phyloP scores from a whole-genome alignment of 2,113 vertebrate genomes.

The Trinectes maculatus region DNA sequence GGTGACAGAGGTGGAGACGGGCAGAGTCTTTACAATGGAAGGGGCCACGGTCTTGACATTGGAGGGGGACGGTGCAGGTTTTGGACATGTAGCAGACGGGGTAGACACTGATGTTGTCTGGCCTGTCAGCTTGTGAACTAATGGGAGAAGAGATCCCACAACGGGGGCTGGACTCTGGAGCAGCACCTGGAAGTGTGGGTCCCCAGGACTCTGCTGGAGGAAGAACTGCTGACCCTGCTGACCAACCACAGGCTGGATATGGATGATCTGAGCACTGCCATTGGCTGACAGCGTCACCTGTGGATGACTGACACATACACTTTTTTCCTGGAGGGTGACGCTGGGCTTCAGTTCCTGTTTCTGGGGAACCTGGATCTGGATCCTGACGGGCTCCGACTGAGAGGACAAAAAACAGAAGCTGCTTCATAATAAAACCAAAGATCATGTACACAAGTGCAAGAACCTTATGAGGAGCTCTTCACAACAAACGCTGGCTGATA shows the following conservation, averaged over 20 bases:
- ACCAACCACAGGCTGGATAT: slow-evolving; percentile 82
- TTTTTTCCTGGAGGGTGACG: slow-evolving; percentile 70
- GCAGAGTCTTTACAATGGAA: slow-evolving; percentile 5
- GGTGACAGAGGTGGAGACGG: slow-evolving; percentile 3
- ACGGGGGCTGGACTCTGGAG: slow-evolving; percentile 81
- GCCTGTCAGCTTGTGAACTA: slow-evolving; percentile 72
- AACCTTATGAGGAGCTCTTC: no score
- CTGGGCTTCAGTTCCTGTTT: slow-evolving; percentile 78
- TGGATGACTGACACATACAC: slow-evolving; percentile 60
- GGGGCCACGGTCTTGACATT: neutral
- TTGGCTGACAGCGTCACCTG: slow-evolving; percentile 76
- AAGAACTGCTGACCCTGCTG: slow-evolving; percentile 84
- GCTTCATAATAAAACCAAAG: neutral
- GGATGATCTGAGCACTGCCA: slow-evolving; percentile 85
- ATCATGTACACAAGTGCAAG: no score
- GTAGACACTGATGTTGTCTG: slow-evolving; percentile 2
- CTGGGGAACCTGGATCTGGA: slow-evolving; percentile 86
- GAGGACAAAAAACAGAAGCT: slow-evolving; percentile 25
- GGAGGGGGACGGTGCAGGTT: slow-evolving; percentile 1
- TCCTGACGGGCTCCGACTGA: slow-evolving; percentile 86
- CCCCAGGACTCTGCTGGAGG: slow-evolving; percentile 78
- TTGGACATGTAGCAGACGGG: slow-evolving; percentile 12
- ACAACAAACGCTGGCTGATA: no score
- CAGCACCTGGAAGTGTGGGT: slow-evolving; percentile 83
- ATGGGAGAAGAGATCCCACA: slow-evolving; percentile 74